Conservation (phyloP, 1,140 invertebrate species). For the Paramacrobiotus metropolitanus region DNA sequence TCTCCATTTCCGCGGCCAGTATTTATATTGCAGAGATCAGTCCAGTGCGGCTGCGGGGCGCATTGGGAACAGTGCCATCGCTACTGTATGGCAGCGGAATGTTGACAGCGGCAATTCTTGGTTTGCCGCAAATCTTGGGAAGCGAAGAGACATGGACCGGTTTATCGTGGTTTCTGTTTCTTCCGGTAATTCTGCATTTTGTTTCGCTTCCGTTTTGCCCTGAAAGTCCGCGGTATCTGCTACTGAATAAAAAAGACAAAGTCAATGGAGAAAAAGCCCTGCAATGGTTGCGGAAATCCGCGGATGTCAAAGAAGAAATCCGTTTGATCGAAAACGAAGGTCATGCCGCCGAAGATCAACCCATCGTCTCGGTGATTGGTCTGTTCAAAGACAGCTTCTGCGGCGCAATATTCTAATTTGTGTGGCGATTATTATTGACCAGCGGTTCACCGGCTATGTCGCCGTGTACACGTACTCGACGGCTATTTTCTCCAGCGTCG, state of each 20-base stretch:
- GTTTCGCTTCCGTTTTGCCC: conserved; percentile 55
- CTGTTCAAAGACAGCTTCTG: conserved; percentile 24
- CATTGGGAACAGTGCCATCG: too few species aligned
- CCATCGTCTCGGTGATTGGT: not conserved
- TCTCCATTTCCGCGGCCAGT: too few species aligned
- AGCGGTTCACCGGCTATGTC: conserved; percentile 69
- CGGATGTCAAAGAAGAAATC: conserved; percentile 56
- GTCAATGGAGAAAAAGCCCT: conserved; percentile 47
- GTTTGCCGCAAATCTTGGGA: too few species aligned
- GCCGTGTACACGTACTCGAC: conserved; percentile 48
- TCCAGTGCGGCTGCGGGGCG: too few species aligned
- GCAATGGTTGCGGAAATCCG: conserved; percentile 45
- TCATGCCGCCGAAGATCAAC: conserved; percentile 31
- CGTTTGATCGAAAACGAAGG: conserved; percentile 59
- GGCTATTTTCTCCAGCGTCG: conserved; percentile 45
- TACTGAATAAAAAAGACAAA: conserved; percentile 46
- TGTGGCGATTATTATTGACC: conserved; percentile 56
- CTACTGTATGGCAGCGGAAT: too few species aligned
- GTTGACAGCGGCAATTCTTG: too few species aligned
- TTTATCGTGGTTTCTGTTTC: too few species aligned
- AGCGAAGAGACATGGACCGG: too few species aligned
- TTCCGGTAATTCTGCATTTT: too few species aligned
- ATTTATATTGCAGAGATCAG: too few species aligned
- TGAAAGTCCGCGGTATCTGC: conserved; percentile 61
- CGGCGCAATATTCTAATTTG: conserved; percentile 54